Percentiles rank a stretch among this genome's conserved stretches.
These are phyloP conservation scores for Alethe diademata DNA, from an alignment of 2,113 vertebrate species.

Conservation along the genomic window DNA sequence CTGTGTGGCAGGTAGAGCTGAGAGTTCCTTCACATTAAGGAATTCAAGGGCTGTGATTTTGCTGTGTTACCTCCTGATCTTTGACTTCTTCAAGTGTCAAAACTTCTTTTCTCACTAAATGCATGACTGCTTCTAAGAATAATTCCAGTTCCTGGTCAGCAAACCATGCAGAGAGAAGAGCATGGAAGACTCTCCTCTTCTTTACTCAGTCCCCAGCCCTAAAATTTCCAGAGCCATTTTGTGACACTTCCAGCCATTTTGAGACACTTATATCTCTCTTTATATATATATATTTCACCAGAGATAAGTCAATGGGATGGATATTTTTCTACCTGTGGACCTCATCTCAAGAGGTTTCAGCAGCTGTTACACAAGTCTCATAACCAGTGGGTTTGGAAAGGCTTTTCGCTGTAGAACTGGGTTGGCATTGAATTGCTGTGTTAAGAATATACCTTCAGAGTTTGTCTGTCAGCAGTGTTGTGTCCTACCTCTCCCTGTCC, in stretches of 20 bases:
- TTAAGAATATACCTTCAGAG: conserved; percentile 8
- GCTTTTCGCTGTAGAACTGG: not conserved
- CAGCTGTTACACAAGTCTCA: not conserved
- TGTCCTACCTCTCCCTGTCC: not conserved
- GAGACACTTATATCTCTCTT: not conserved
- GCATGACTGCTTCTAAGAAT: not conserved
- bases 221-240: not conserved
- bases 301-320: not conserved
- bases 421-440: not conserved
- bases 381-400: not conserved
- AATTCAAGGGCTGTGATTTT: not conserved
- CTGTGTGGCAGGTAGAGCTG: not conserved
- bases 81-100: not conserved
- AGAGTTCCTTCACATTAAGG: not conserved
- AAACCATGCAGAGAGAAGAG: not conserved
- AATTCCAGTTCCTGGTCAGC: not conserved
- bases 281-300: not conserved
- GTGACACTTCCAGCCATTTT: not conserved
- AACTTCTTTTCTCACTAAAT: not conserved
- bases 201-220: not conserved
- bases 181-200: not conserved
- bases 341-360: not conserved
- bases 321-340: not conserved
- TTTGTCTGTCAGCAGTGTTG: not conserved
- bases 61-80: not conserved